Conservation (phyloP, 2,888 invertebrate genomes). For the Drosophila leonis region DNA sequence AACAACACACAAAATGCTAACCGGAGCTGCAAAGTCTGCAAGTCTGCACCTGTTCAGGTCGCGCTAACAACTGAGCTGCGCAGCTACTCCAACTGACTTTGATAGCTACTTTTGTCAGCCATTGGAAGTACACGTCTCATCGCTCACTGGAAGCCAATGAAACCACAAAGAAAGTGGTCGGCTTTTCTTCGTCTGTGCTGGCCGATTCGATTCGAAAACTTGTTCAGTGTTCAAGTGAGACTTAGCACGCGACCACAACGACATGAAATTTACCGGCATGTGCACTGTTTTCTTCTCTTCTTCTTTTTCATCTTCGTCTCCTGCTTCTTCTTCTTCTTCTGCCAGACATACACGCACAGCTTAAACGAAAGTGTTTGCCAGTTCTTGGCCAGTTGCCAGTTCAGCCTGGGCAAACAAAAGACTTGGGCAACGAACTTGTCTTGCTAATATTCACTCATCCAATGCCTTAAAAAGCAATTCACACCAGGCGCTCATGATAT, state of each 20-base stretch:
- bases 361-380: conserved; percentile 71
- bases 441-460: conserved; percentile 50
- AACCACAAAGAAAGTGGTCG: conserved; percentile 76
- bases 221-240: conserved; percentile 21
- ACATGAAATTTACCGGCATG: conserved; percentile 33
- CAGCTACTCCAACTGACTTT: conserved; percentile 14
- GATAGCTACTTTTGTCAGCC: conserved; percentile 37
- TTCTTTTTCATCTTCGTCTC: conserved; percentile 4
- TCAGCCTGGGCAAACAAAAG: conserved; percentile 60
- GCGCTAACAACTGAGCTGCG: conserved; percentile 70
- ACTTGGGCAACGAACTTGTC: conserved; percentile 74
- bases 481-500: conserved; percentile 71
- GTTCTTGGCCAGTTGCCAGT: conserved; percentile 52
- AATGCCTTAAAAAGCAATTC: conserved; percentile 78
- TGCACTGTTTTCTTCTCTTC: conserved; percentile 25
- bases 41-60: conserved; percentile 72
- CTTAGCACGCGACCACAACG: conserved; percentile 69
- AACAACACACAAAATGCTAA: conserved; percentile 16
- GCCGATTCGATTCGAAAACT: conserved; percentile 38
- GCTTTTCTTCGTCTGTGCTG: conserved; percentile 45
- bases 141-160: conserved; percentile 59
- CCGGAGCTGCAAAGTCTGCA: conserved; percentile 43
- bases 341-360: conserved; percentile 28
- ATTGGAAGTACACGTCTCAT: conserved; percentile 54
- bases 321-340: background rate